These are phyloP conservation scores for Olivierus martensii DNA, from an alignment of 1,140 invertebrate genomes.

Conservation along the genomic window DNA sequence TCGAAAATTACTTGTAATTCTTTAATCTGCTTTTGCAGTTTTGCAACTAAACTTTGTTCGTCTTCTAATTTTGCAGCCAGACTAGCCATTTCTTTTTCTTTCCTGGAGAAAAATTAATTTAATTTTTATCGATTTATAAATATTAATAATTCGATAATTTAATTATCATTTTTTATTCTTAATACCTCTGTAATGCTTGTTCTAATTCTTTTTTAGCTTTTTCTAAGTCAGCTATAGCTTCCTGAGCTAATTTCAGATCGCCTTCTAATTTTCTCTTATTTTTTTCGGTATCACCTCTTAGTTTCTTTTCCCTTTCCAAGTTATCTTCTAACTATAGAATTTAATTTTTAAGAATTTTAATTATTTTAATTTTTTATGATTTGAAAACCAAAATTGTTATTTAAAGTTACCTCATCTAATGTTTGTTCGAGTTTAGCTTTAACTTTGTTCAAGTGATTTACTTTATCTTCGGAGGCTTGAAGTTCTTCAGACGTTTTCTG, in stretches of 20 bases:
- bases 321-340: slow-evolving; percentile 65
- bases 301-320: slow-evolving; percentile 96
- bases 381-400: neutral
- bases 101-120: slow-evolving; percentile 35
- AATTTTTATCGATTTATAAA: neutral
- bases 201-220: slow-evolving; percentile 96
- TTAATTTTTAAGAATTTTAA: neutral
- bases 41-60: slow-evolving; percentile 88
- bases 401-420: slow-evolving; percentile 54
- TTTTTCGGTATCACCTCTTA: slow-evolving; percentile 94
- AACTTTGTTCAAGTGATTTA: slow-evolving; percentile 97
- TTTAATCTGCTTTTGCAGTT: slow-evolving; percentile 96
- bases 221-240: slow-evolving; percentile 92
- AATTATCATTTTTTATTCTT: neutral
- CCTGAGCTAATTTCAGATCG: slow-evolving; percentile 95
- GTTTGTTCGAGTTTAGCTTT: slow-evolving; percentile 97
- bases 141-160: neutral
- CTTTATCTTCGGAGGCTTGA: slow-evolving; percentile 95
- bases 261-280: slow-evolving; percentile 84
- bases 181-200: slow-evolving; percentile 62
- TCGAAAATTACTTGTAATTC: slow-evolving; percentile 81
- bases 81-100: slow-evolving; percentile 92
- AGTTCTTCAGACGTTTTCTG: slow-evolving; percentile 86
- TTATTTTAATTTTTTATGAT: neutral
- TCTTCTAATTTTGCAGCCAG: slow-evolving; percentile 94